A percentile compares a stretch with the other conserved stretches of the same genome.
These are phyloP conservation scores for Calidris pygmaea DNA, from an alignment of 2,113 vertebrate species.

Conservation along the genomic window DNA sequence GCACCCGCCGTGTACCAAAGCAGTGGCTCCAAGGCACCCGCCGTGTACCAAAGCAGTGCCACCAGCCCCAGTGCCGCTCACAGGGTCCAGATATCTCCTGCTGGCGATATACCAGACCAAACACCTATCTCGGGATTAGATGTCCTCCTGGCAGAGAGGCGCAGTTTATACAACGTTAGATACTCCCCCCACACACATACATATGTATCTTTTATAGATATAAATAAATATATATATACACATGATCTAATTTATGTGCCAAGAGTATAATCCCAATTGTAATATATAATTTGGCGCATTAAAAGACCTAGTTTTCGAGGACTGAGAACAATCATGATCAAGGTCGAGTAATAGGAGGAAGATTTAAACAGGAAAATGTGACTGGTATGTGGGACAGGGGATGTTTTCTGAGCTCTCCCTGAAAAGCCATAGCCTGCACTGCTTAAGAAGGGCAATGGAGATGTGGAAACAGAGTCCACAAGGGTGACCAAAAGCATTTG, in stretches of 20 bases:
- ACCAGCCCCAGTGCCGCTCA: neutral
- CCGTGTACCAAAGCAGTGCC: rapidly evolving
- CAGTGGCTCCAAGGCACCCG: neutral
- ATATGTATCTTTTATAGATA: too few relatives aligned
- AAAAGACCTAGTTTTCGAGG: constrained; percentile 24
- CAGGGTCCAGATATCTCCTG: rapidly evolving
- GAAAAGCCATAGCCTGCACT: neutral
- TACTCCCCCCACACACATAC: neutral
- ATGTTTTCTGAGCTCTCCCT: neutral
- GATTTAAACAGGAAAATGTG: neutral
- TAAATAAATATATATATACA: neutral
- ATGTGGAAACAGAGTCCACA: rapidly evolving
- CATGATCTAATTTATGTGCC: constrained; percentile 18
- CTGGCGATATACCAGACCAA: neutral
- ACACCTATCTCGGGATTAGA: neutral
- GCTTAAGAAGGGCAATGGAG: neutral
- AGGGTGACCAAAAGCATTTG: neutral
- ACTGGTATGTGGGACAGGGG: neutral
- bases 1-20: rapidly evolving
- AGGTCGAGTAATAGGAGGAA: neutral
- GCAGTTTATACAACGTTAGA: rapidly evolving
- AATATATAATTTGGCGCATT: constrained; percentile 15
- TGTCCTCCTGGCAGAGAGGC: neutral
- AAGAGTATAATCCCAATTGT: constrained; percentile 31
- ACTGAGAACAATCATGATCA: neutral